Percentiles rank a stretch among this genome's conserved stretches.
phyloP scores from a whole-genome alignment of 2,888 invertebrate genomes.

The Drosophila nr. medialis region DNA sequence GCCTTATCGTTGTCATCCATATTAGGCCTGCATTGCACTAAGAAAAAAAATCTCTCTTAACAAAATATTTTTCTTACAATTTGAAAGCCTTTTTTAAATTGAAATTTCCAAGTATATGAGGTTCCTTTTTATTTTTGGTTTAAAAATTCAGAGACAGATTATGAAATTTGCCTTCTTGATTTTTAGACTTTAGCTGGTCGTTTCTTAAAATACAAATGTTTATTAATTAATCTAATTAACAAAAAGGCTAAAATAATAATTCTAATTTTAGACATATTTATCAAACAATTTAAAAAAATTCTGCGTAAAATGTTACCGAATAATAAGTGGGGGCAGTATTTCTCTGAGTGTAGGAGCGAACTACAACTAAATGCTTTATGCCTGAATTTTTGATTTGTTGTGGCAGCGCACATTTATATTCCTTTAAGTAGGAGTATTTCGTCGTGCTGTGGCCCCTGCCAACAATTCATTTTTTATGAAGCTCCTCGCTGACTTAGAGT shows the following conservation, averaged over 20 bases:
- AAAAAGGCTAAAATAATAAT: not conserved
- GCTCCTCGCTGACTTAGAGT: constrained; percentile 52
- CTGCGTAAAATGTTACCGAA: too few species aligned
- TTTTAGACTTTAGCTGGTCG: not conserved
- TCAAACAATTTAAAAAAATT: not conserved
- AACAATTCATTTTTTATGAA: constrained; percentile 77
- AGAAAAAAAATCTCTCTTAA: not conserved
- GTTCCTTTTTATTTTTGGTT: too few species aligned
- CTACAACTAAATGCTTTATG: constrained; percentile 47
- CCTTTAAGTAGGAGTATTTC: constrained; percentile 48
- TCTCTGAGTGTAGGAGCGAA: not conserved
- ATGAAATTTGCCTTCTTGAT: not conserved
- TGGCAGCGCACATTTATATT: constrained; percentile 71
- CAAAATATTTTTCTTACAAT: not conserved
- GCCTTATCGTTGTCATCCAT: constrained; percentile 59
- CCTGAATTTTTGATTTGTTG: constrained; percentile 67
- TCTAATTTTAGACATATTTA: not conserved
- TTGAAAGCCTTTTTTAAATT: too few species aligned
- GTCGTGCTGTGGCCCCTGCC: constrained; percentile 64
- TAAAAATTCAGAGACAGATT: too few species aligned
- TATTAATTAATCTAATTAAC: not conserved
- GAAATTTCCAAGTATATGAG: too few species aligned
- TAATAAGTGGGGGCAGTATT: not conserved
- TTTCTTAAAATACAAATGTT: not conserved
- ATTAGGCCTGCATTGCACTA: constrained; percentile 34